Evolutionary conservation across 2,888 invertebrate species (phyloP).

Genomic region (Melanostoma mellinum): DNA sequence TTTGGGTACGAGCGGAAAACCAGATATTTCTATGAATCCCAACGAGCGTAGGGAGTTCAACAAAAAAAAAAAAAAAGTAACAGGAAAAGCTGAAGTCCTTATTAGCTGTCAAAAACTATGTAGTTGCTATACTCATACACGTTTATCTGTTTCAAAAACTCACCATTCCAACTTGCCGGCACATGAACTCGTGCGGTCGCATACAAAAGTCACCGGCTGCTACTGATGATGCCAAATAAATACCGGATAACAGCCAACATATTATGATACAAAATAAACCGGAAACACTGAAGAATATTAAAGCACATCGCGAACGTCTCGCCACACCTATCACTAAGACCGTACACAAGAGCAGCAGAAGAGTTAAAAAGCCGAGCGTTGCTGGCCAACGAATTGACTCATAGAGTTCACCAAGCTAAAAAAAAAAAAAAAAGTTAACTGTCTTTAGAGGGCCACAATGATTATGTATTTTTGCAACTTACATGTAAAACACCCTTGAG

Average conservation of each 20-base stretch:
- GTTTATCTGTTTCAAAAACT: conserved; percentile 64
- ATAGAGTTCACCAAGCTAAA: conserved; percentile 80
- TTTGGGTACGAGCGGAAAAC: conserved; percentile 12
- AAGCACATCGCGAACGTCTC: conserved; percentile 89
- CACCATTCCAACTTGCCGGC: conserved; percentile 82
- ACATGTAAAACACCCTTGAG: conserved; percentile 80
- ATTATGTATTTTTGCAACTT: conserved; percentile 66
- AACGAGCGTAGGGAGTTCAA: conserved; percentile 1
- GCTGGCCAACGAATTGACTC: conserved; percentile 82
- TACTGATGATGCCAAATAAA: conserved; percentile 92
- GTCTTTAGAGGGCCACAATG: not conserved
- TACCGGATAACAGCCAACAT: conserved; percentile 93
- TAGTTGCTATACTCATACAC: conserved; percentile 1
- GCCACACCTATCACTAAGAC: conserved; percentile 82
- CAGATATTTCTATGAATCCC: conserved; percentile 38
- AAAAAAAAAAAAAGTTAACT: conserved; percentile 9
- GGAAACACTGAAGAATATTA: conserved; percentile 94
- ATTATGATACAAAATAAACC: conserved; percentile 84
- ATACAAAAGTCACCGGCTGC: conserved; percentile 93
- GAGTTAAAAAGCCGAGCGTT: conserved; percentile 81
- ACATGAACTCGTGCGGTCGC: conserved; percentile 86
- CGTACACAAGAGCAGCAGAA: conserved; percentile 80
- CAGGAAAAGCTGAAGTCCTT: not conserved
- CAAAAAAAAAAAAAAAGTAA: not conserved
- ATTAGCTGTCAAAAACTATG: conserved; percentile 34